Evolutionary conservation across 2,113 vertebrate genomes (phyloP), one percentile per base, ranked within the genome.

Genomic region (Brachionichthys hirsutus): DNA sequence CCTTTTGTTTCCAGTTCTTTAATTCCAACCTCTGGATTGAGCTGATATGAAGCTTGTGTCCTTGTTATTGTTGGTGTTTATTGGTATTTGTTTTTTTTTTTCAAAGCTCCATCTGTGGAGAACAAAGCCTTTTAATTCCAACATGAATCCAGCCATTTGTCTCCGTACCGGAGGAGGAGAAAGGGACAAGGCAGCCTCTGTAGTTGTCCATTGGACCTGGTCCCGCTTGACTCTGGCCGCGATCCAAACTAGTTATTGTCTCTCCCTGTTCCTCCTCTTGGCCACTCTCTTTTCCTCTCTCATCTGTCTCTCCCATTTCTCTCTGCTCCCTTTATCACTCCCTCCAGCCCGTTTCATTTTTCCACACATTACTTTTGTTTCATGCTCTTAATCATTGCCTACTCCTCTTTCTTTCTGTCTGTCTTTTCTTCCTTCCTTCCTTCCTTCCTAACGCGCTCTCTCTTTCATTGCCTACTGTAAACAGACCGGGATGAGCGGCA

Each of bases 71-170:
- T 88, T 82, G 64, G 53, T 81, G 83, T 85, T 87, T 87, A 82
- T 85, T 87, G 81, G 80, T 83, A 86, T 89, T 30, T 89, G 84
- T 89, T 87, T 78, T 72, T 83, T n/a, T 80, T 84, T 86, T 87
- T 85, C 83, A 89, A 87, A 87, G 88, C 86, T 79, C 80, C 76
- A 63, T 84, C 86, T 79, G 83, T 72, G 70, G 69, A 82, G 80
- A 85, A 89, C 88, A 89, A 89, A 88, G 86, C 83, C 86, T 85
- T 85, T 88, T 88, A 85, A 78, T 87, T 87, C 80, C 76, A 61
- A 89, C 83, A 86, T 88, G 84, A 89, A 88, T 88, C 84, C 84
- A 67, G 71, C 56, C 81, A 54, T 79, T 87, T 88, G 87, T 86
- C 67, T 71, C 67, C 70, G 70, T 78, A 78, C 64, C 64, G 59